Evolutionary conservation across 2,888 invertebrate species (phyloP).

Genomic region (Protophormia terraenovae): DNA sequence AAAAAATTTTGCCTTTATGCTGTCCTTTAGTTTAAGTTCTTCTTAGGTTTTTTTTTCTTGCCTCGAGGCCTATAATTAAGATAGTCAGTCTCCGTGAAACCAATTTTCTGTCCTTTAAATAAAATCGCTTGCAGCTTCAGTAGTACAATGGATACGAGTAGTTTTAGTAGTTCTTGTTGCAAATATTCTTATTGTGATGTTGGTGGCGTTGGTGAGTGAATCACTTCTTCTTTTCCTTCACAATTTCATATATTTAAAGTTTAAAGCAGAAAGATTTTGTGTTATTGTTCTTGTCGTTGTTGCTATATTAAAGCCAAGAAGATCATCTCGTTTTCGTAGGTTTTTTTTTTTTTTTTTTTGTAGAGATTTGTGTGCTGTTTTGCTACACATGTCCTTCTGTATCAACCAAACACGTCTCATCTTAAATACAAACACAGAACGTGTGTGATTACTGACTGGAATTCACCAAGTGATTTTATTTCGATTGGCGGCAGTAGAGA

Average conservation of each 20-base stretch:
- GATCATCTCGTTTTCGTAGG: constrained; percentile 63
- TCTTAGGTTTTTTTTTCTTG: constrained; percentile 62
- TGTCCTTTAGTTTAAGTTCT: constrained; percentile 52
- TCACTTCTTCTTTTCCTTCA: constrained; percentile 59
- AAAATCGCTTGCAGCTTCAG: constrained; percentile 69
- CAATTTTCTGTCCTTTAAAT: constrained; percentile 74
- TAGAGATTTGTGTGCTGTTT: constrained; percentile 41
- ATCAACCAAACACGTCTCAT: constrained; percentile 65
- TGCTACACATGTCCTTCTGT: constrained; percentile 68
- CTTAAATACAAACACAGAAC: constrained; percentile 49
- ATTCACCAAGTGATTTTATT: constrained; percentile 66
- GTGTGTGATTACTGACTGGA: constrained; percentile 67
- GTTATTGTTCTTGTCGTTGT: neutral
- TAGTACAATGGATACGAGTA: constrained; percentile 47
- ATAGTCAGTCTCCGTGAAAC: constrained; percentile 74
- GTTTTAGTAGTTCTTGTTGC: constrained; percentile 50
- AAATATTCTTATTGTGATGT: constrained; percentile 61
- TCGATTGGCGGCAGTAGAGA: constrained; percentile 67
- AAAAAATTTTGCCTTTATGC: constrained; percentile 58
- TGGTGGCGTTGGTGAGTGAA: constrained; percentile 68
- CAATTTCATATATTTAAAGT: constrained; percentile 42
- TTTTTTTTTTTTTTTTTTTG: too few species aligned
- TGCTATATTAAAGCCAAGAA: constrained; percentile 53
- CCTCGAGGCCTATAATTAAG: constrained; percentile 74
- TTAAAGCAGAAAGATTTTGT: too few species aligned